Evolutionary conservation across 1,140 invertebrate genomes (phyloP), one percentile per base, ranked within the genome.

Genomic region (Drosophila lini): DNA sequence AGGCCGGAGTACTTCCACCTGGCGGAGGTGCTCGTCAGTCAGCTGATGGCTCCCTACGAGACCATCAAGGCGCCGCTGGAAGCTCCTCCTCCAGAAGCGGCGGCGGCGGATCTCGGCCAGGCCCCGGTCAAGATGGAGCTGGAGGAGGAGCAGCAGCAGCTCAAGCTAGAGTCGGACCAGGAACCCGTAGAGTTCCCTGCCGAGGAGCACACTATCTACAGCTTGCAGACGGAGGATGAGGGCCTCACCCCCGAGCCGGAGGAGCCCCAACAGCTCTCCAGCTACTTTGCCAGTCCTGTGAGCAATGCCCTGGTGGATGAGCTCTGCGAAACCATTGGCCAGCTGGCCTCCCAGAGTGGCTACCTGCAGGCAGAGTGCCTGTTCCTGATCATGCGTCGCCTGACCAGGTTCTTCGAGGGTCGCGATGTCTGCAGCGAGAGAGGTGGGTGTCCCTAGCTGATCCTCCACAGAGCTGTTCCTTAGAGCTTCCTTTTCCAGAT

Each of bases 311-410:
- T 48, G 16, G 91, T 92, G 0, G 80, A 91, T 31, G 89, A 91
- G 16, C 55, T 92, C 3, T 92, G 91, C 55, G 69, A 84, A 38
- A 91, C 91, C 1, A 81, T 92, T 34, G 91, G 91, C 2, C 76
- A 89, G 38, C 25, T 92, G 40, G 73, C 82, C 3, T 75, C 62
- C 3, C 78, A 90, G 28, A 91, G 73, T 59, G 91, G 91, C 1
- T 92, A 85, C 34, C 70, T 92, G 41, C 89, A 92, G 7, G 62
- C 69, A 0, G 91, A 92, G 50, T 92, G 89, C 28, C 59, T 90
- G 0, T 91, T 82, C 55, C 57, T 92, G 9, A 90, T 92, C 11
- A 70, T 65, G 25, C 70, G 89, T 22, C 81, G 91, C 8, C 42
- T 92, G 52, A 73, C 68, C 3, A 64, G 83, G 25, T 92, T 91